phyloP scores from a whole-genome alignment of 2,113 vertebrate genomes.

The Seriola aureovittata region DNA sequence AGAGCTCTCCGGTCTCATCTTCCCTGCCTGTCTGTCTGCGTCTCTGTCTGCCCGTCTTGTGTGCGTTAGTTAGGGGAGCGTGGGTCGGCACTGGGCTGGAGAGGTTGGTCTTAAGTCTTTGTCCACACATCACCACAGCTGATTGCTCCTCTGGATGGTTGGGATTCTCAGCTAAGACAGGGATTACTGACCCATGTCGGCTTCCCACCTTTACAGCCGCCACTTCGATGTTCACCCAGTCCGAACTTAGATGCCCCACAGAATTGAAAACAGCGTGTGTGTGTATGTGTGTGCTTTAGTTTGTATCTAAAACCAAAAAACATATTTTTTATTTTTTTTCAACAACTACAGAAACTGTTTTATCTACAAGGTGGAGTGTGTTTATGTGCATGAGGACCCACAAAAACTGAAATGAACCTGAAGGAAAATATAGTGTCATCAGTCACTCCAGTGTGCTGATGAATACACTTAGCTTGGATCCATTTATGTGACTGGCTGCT shows the following conservation, averaged over 20 bases:
- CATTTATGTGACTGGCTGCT: not conserved
- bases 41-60: constrained; percentile 18
- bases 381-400: not conserved
- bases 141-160: constrained; percentile 78
- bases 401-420: not conserved
- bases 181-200: constrained; percentile 76
- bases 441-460: not conserved
- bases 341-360: not conserved
- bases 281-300: not conserved
- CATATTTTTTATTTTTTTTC: not conserved
- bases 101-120: constrained; percentile 70
- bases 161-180: constrained; percentile 78
- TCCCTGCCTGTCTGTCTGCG: constrained; percentile 5
- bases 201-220: constrained; percentile 65
- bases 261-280: constrained; percentile 29
- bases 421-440: not conserved
- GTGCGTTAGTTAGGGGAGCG: constrained; percentile 28
- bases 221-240: constrained; percentile 38
- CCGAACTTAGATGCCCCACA: constrained; percentile 28
- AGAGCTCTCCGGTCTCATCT: constrained; percentile 22
- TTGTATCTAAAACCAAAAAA: constrained; percentile 5
- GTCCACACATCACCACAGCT: constrained; percentile 77
- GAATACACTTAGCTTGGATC: not conserved
- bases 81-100: constrained; percentile 19
- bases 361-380: not conserved